Evolutionary conservation across 2,113 vertebrate genomes (phyloP), one percentile per base, ranked within the genome.

Genomic region (Alligator mississippiensis): DNA sequence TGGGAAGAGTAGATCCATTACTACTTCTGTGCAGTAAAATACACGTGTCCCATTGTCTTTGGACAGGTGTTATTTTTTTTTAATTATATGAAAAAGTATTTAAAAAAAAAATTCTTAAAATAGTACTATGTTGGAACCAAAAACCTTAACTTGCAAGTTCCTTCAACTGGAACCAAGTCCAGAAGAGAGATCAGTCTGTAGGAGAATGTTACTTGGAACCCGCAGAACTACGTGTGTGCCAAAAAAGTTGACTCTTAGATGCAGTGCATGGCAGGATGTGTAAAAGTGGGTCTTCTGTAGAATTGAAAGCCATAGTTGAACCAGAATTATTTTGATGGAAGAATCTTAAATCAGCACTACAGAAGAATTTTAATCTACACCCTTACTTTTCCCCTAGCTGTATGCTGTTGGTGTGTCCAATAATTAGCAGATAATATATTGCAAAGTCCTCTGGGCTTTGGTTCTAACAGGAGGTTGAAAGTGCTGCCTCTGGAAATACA

Each of bases 241-340:
- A n/a, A 77, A 66, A 28, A 25, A 8, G 30, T 92, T 22, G 93
- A 80, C n/a, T 92, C 34, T 80, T 2, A 0, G 27, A 66, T 59
- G 70, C 25, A 68, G 68, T 57, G 59, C 84, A 4, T 1, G 1
- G 0, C 9, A 2, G 28, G 1, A 2, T 14, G 1, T 22, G 2
- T 57, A 5, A 57, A 70, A 72, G 68, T 62, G 30, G 54, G 60
- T 85, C 89, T 85, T 72, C 61, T 84, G 62, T 88, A 94, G 34
- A 34, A 92, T 19, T 87, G 17, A 58, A 38, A 57, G 28, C 47
- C 80, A 59, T 27, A 90, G 76, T 47, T 34, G 34, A 16, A 61
- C 68, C 34, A 11, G 2, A 12, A 72, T 38, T 21, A 30, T 93
- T 94, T 87, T 80, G 30, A 8, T 9, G 84, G 34, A 62, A 60